phyloP scores from a whole-genome alignment of 1,140 invertebrate species.

The Bombus terrestris region DNA sequence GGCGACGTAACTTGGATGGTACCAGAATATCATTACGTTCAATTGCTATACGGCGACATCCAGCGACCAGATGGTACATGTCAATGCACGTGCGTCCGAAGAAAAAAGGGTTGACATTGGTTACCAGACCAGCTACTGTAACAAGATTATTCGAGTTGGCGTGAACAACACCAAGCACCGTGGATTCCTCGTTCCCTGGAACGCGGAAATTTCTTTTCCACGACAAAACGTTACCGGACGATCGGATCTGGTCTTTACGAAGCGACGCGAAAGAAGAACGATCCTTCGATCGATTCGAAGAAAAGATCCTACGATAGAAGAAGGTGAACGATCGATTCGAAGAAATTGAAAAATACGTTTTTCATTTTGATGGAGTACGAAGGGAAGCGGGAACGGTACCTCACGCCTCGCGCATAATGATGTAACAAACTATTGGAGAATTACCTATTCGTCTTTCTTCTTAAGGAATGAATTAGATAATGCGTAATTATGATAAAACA shows the following conservation, averaged over 20 bases:
- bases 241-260: background rate
- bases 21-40: conserved; percentile 68
- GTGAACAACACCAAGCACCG: conserved; percentile 31
- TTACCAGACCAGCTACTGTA: conserved; percentile 33
- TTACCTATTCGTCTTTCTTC: too few species aligned
- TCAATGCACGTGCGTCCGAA: conserved; percentile 56
- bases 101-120: conserved; percentile 50
- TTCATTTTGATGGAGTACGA: too few species aligned
- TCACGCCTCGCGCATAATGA: too few species aligned
- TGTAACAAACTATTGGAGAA: too few species aligned
- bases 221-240: conserved; percentile 23
- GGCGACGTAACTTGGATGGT: conserved; percentile 53
- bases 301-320: background rate
- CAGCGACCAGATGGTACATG: conserved; percentile 56
- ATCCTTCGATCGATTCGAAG: background rate
- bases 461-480: too few species aligned
- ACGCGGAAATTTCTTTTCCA: conserved; percentile 36
- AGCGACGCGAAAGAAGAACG: too few species aligned
- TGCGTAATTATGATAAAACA: too few species aligned
- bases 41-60: conserved; percentile 59
- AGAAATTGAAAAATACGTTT: too few species aligned
- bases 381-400: too few species aligned
- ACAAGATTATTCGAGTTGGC: conserved; percentile 53
- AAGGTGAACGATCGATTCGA: background rate
- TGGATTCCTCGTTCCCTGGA: conserved; percentile 7